Evolutionary conservation across 2,797 vertebrate species (phyloP), one percentile per base, ranked within the genome.

Genomic region (Atherinosoma microstoma): DNA sequence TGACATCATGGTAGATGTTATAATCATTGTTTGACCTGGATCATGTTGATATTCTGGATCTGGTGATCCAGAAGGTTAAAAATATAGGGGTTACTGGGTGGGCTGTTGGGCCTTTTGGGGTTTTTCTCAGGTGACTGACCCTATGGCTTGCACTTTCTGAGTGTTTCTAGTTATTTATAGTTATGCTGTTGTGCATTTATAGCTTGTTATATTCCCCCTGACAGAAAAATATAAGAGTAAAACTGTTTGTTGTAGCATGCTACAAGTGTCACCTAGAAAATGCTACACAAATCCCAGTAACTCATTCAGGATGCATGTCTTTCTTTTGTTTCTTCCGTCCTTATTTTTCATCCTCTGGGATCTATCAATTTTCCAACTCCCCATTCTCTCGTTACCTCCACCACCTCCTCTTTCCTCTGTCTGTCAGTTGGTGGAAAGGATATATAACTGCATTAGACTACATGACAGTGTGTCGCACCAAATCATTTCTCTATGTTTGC

Each of bases 391-490:
- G 38, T 78, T 80, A 72, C 42, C 67, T 32, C 40, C 64, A 16
- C 42, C 69, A 27, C 59, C 64, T 49, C 68, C 70, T 24, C 70
- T 62, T 57, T 45, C 75, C 36, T 53, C 66, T 74, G 76, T 75
- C 75, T 78, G 35, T 96, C 93, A 94, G 90, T 91, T 89, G 91
- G 79, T 94, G 91, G 94, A 87, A 88, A 82, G 95, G 94, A 96
- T 97, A 96, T 97, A 97, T 96, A 97, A 96, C 95, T 97, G 95
- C 95, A 96, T 97, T 97, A 97, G 96, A 95, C 90, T 90, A 95
- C 93, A 94, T 96, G 96, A 97, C 96, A 97, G 93, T 95, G 89
- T 93, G 95, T 94, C 96, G 92, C 94, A 84, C 96, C 95, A 94
- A 96, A 97, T 97, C 95, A 96, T 95, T 95, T 95, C 95, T 95